Base-by-base conservation (phyloP, 1,140 invertebrate species). In the Sycophila sp. region DNA sequence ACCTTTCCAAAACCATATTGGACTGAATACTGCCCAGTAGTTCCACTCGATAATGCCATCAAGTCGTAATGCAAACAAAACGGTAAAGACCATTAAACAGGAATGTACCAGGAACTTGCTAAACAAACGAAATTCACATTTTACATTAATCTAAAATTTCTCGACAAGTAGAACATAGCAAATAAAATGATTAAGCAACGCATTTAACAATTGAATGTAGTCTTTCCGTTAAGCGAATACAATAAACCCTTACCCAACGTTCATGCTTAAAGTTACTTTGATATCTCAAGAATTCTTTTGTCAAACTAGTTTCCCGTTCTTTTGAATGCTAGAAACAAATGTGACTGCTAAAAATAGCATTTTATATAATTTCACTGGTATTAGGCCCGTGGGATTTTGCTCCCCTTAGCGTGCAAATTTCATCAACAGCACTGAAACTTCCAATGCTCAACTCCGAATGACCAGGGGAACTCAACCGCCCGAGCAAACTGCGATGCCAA, bases 51-150 rank as follows among this genome's bases (percentile, higher is more conserved):
- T 94, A 55, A 90, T 92, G 66, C 92, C 91, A 87, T 99, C 97
- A 59, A 97, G 88, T 73, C 95, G 91, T 75, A 99, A 88, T 10
- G 96, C 92, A 86, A 98, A 93, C 64, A 99, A 86, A 49, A 93
- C 89, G 30, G 95, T 95, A 82, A 99, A 99, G 76, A 95, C 88
- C 81, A 98, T 91, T 73, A 99, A 88, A 85, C 95, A 98, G 71
- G 90, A 90, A 87, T 98, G 96, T 15, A 99, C 96, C 73, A 99
- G 89, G 86, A 98, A 98, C 89, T 98, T 98, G 86, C 97, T 98
- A 89, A 42, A 91, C 89, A 77, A 76, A 76, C n/a, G n/a, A n/a
- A n/a, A n/a, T n/a, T n/a, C n/a, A n/a, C n/a, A n/a, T n/a, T n/a
- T n/a, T n/a, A n/a, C n/a, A n/a, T n/a, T n/a, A n/a, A n/a, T n/a